phyloP scores from a whole-genome alignment of 2,797 vertebrate species.

The Benthosema pterotum region DNA sequence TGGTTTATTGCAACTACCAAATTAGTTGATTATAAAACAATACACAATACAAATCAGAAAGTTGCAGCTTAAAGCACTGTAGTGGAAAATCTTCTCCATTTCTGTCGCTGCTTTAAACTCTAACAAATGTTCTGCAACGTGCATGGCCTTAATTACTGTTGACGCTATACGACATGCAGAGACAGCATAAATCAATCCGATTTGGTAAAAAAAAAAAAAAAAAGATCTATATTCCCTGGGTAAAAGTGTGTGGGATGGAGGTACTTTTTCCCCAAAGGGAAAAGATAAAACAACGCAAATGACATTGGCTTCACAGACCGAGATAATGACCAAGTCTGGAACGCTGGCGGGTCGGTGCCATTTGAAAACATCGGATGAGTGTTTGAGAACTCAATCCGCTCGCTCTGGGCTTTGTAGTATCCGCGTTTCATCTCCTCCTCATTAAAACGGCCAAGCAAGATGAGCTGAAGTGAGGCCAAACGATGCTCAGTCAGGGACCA shows the following conservation, averaged over 20 bases:
- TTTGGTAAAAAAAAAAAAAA: slow-evolving; percentile 34
- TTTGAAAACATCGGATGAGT: slow-evolving; percentile 41
- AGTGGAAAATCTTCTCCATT: no score
- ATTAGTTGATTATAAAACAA: no score
- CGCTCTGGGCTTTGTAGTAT: slow-evolving; percentile 44
- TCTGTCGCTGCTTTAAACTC: slow-evolving; percentile 24
- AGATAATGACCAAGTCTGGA: slow-evolving; percentile 38
- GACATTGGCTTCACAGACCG: slow-evolving; percentile 27
- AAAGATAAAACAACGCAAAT: slow-evolving; percentile 55
- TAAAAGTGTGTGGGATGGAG: slow-evolving; percentile 24
- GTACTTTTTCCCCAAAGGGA: slow-evolving; percentile 24
- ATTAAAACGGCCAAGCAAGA: slow-evolving; percentile 49
- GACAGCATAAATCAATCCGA: slow-evolving; percentile 5
- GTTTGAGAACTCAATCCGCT: slow-evolving; percentile 44
- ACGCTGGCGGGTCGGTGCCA: slow-evolving; percentile 18
- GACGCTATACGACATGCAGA: slow-evolving; percentile 49
- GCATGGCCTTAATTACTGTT: slow-evolving; percentile 58
- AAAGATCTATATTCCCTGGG: slow-evolving; percentile 35
- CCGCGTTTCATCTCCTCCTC: slow-evolving; percentile 46
- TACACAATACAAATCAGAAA: no score
- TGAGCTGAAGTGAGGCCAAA: slow-evolving; percentile 39
- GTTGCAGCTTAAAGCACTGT: no score
- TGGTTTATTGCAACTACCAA: no score
- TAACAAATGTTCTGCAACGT: slow-evolving; percentile 48
- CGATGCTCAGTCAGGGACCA: slow-evolving; percentile 14